These are phyloP conservation scores for Tipula unca DNA, from an alignment of 2,888 invertebrate genomes.

Conservation along the genomic window DNA sequence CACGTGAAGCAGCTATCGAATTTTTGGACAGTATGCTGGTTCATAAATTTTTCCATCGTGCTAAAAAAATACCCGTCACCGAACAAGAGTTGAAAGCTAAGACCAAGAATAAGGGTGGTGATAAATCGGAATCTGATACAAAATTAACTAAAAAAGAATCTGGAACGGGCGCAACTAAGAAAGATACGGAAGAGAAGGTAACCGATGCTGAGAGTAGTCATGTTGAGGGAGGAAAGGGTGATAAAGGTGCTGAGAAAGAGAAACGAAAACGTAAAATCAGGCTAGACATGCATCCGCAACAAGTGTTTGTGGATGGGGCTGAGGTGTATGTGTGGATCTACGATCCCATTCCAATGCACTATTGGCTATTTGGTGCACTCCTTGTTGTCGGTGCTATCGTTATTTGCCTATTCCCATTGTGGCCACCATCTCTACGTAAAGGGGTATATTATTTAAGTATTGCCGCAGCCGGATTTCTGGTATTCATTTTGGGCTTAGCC, in stretches of 20 bases:
- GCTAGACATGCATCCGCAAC: slow-evolving; percentile 95
- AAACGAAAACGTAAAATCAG: slow-evolving; percentile 84
- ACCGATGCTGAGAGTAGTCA: slow-evolving; percentile 47
- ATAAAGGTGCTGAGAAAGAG: slow-evolving; percentile 42
- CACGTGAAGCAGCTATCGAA: slow-evolving; percentile 68
- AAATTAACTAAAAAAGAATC: slow-evolving; percentile 33
- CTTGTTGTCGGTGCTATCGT: slow-evolving; percentile 88
- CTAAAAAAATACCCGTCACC: slow-evolving; percentile 73
- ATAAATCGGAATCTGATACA: neutral
- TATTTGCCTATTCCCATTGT: slow-evolving; percentile 96
- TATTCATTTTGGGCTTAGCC: slow-evolving; percentile 84
- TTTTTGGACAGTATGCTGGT: slow-evolving; percentile 77
- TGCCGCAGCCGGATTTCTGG: slow-evolving; percentile 89
- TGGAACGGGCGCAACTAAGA: slow-evolving; percentile 36
- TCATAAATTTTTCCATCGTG: slow-evolving; percentile 93
- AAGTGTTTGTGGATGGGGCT: slow-evolving; percentile 83
- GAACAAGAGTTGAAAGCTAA: slow-evolving; percentile 57
- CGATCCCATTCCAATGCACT: slow-evolving; percentile 90
- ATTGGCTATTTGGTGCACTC: slow-evolving; percentile 87
- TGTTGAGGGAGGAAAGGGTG: slow-evolving; percentile 43
- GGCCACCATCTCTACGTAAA: slow-evolving; percentile 88
- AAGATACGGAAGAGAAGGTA: slow-evolving; percentile 37
- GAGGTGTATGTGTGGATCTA: slow-evolving; percentile 99
- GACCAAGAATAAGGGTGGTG: slow-evolving; percentile 26
- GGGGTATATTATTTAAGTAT: slow-evolving; percentile 96